Evolutionary conservation across 30 jellyfish, hydroid and myxozoan species (phyloP).

Genomic region (Hydra vulgaris): DNA sequence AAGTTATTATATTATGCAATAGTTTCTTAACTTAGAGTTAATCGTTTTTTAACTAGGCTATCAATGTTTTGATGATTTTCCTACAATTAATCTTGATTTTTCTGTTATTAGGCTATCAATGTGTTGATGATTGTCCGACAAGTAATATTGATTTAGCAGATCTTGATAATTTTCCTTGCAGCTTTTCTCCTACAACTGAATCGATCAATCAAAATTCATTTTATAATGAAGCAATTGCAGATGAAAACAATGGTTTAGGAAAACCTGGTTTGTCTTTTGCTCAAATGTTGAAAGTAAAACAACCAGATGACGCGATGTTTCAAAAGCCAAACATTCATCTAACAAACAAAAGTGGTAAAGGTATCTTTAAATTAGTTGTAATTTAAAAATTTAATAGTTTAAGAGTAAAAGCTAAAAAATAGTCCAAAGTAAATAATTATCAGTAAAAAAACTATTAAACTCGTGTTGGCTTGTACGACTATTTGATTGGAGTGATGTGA

Average conservation of each 20-base stretch:
- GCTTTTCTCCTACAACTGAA: slow-evolving; percentile 18
- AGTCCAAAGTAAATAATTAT: no score
- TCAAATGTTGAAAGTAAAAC: slow-evolving; percentile 15
- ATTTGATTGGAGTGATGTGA: no score
- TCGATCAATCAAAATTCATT: neutral
- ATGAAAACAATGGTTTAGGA: neutral
- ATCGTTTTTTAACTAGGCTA: neutral
- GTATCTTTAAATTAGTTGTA: no score
- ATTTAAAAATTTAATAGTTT: no score
- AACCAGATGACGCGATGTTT: neutral
- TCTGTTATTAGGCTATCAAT: neutral
- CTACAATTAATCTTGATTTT: neutral
- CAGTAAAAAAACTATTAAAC: no score
- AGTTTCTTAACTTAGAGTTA: no score
- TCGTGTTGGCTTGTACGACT: no score
- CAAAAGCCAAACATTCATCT: neutral
- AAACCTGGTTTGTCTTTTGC: slow-evolving; percentile 19
- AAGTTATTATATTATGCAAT: no score
- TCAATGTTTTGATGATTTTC: neutral
- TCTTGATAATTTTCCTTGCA: slow-evolving; percentile 18
- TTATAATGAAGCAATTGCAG: neutral
- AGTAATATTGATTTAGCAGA: slow-evolving; percentile 15
- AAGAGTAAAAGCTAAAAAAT: no score
- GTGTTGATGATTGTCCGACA: neutral
- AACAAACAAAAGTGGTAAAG: neutral